Evolutionary conservation across 35 echinoderm and acorn worm genomes (phyloP).

Genomic region (Diadema setosum): DNA sequence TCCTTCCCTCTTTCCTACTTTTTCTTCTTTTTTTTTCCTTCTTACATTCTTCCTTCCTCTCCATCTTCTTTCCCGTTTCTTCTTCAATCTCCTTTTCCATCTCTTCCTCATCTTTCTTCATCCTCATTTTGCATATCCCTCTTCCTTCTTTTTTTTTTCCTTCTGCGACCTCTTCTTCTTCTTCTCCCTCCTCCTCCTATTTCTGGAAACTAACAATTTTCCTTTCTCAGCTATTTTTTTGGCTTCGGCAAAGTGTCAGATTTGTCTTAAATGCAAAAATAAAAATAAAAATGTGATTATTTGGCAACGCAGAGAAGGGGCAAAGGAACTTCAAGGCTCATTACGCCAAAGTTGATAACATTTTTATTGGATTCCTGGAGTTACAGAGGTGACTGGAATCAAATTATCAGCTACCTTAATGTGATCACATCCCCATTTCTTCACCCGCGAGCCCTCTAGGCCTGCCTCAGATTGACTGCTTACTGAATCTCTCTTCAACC

Average conservation of each 20-base stretch:
- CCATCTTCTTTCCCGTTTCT: not conserved
- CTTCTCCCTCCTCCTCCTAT: not conserved
- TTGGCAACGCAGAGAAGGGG: too few relatives aligned
- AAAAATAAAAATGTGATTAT: too few relatives aligned
- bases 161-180: not conserved
- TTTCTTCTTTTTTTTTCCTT: not conserved
- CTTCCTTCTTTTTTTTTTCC: not conserved
- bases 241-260: too few relatives aligned
- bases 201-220: too few relatives aligned
- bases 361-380: not conserved
- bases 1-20: not conserved
- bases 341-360: not conserved
- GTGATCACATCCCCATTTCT: too few relatives aligned
- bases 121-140: not conserved
- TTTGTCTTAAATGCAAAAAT: too few relatives aligned
- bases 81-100: not conserved
- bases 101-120: not conserved
- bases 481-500: too few relatives aligned
- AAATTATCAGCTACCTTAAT: not conserved
- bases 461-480: too few relatives aligned
- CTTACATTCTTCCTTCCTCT: not conserved
- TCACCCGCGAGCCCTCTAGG: too few relatives aligned
- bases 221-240: too few relatives aligned
- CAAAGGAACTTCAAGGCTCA: too few relatives aligned
- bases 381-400: not conserved